Evolutionary conservation across 2,113 vertebrate genomes (phyloP).

Genomic region (Oophaga pumilio): DNA sequence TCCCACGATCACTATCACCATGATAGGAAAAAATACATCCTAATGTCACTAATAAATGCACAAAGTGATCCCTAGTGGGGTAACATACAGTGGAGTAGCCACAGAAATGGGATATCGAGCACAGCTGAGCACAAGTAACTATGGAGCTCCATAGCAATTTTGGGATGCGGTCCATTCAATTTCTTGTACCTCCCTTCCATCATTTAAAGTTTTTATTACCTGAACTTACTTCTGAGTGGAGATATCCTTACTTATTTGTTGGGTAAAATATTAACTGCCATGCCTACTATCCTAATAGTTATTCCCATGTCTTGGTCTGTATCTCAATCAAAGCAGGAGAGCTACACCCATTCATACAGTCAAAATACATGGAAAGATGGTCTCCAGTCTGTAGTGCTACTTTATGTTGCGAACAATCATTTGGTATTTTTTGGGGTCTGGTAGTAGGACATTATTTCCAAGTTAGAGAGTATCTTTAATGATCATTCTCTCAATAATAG

Average conservation of each 20-base stretch:
- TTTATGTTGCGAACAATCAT: neutral
- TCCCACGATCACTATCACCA: too few species aligned
- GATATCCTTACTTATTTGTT: neutral
- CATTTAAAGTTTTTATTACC: neutral
- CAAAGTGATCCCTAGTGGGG: too few species aligned
- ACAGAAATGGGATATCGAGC: too few species aligned
- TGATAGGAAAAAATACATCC: too few species aligned
- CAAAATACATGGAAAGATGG: neutral
- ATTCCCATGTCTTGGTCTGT: neutral
- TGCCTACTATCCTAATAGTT: neutral
- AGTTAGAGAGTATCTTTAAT: neutral
- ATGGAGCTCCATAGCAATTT: neutral
- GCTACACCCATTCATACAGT: neutral
- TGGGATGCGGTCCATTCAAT: neutral
- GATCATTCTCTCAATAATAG: neutral
- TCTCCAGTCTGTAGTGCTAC: neutral
- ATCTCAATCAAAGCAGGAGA: too few species aligned
- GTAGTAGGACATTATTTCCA: neutral
- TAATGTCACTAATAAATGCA: too few species aligned
- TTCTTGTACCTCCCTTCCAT: neutral
- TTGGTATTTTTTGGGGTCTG: neutral
- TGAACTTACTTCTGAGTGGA: neutral
- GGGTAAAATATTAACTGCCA: neutral
- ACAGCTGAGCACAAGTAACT: neutral
- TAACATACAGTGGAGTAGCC: too few species aligned